Evolutionary conservation across 2,888 invertebrate genomes (phyloP).

Genomic region (Brachyopa scutellaris): DNA sequence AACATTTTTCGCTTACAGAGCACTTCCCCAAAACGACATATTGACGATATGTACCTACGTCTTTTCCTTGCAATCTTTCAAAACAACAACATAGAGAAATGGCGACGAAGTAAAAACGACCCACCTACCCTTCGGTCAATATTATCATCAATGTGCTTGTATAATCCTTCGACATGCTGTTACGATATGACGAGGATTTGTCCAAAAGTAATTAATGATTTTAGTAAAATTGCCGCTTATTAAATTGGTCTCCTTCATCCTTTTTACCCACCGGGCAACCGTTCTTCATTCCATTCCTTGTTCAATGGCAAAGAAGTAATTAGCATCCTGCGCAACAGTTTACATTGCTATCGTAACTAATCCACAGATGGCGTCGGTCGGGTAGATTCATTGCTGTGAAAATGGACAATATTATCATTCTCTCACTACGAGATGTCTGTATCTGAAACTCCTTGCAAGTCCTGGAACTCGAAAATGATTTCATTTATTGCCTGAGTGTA

Average conservation of each 20-base stretch:
- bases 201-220: conserved; percentile 36
- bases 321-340: conserved; percentile 45
- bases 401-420: conserved; percentile 30
- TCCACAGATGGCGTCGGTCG: conserved; percentile 35
- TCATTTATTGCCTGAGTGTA: conserved; percentile 54
- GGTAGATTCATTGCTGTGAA: conserved; percentile 16
- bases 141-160: neutral
- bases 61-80: no score
- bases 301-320: conserved; percentile 32
- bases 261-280: neutral
- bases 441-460: neutral
- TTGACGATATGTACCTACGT: no score
- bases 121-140: neutral
- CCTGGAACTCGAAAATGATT: conserved; percentile 36
- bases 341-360: conserved; percentile 20
- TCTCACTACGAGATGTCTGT: neutral
- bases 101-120: no score
- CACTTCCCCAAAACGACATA: no score
- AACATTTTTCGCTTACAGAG: no score
- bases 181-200: conserved; percentile 21
- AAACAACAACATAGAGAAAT: no score
- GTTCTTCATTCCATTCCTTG: neutral
- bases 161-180: conserved; percentile 13
- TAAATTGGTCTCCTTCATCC: neutral
- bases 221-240: conserved; percentile 30